These are phyloP conservation scores for Drosophila mojavensis DNA, from an alignment of 1,140 invertebrate genomes.

Conservation along the genomic window DNA sequence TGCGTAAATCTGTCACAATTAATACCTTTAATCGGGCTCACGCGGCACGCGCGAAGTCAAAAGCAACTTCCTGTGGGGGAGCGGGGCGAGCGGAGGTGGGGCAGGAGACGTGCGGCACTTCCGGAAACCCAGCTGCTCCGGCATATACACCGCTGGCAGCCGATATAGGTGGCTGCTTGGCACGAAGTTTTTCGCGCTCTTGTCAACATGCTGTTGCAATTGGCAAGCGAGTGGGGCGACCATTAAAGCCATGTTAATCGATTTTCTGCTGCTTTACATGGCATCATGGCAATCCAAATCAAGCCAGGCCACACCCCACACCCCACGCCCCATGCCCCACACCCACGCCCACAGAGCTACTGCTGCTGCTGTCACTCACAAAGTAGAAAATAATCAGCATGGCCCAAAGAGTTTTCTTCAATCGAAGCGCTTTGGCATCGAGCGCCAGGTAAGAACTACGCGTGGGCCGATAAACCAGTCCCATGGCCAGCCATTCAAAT, in stretches of 20 bases:
- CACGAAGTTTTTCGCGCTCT: constrained; percentile 19
- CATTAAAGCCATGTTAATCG: constrained; percentile 77
- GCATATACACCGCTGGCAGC: constrained; percentile 41
- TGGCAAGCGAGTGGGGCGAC: constrained; percentile 34
- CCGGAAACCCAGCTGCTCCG: neutral
- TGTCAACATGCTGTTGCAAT: constrained; percentile 57
- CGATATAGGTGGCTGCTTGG: neutral
- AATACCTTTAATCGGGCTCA: constrained; percentile 58
- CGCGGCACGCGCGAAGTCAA: constrained; percentile 31
- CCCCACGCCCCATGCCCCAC: neutral
- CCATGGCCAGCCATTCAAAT: constrained; percentile 32
- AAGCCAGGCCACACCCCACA: neutral
- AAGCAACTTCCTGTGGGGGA: constrained; percentile 6
- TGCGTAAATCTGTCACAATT: constrained; percentile 74
- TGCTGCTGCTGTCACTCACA: constrained; percentile 41
- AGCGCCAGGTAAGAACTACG: neutral
- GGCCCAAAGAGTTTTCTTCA: constrained; percentile 43
- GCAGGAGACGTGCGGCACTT: constrained; percentile 2
- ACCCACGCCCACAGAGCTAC: constrained; percentile 25
- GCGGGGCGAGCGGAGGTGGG: neutral
- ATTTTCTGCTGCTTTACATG: constrained; percentile 70
- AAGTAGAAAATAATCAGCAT: constrained; percentile 67
- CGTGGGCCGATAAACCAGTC: constrained; percentile 29
- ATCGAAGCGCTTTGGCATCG: constrained; percentile 24
- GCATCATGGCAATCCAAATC: constrained; percentile 19